These are phyloP conservation scores for Choloepus hoffmanni DNA, from an alignment of 2,113 vertebrate species.

Conservation along the genomic window DNA sequence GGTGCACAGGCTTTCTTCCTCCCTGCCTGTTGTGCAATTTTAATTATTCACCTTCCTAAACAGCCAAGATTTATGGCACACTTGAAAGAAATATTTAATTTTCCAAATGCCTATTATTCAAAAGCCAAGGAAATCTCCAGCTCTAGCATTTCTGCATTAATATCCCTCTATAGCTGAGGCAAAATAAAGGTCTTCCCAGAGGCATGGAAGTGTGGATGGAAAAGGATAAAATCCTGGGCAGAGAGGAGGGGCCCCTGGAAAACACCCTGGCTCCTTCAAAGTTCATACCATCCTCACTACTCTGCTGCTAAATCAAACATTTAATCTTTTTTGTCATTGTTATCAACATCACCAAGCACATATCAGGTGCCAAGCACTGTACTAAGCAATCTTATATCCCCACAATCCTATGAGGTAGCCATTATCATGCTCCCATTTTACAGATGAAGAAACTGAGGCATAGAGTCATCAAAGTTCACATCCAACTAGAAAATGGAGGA, in stretches of 20 bases:
- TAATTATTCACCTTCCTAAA: slow-evolving; percentile 86
- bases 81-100: slow-evolving; percentile 85
- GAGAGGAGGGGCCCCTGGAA: neutral
- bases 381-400: neutral
- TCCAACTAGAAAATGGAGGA: neutral
- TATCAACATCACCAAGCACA: neutral
- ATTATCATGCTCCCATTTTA: neutral
- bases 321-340: neutral
- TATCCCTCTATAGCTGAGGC: slow-evolving; percentile 51
- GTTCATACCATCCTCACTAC: neutral
- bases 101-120: slow-evolving; percentile 79
- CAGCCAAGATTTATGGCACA: slow-evolving; percentile 81
- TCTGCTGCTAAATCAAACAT: neutral
- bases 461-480: neutral
- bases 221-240: neutral
- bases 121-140: slow-evolving; percentile 67
- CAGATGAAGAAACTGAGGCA: slow-evolving; percentile 36
- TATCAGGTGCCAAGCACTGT: neutral
- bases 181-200: slow-evolving; percentile 63
- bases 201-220: neutral
- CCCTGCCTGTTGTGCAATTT: slow-evolving; percentile 81
- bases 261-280: neutral
- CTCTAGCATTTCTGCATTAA: slow-evolving; percentile 57
- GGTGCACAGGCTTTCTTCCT: slow-evolving; percentile 62
- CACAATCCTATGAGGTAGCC: neutral